These are phyloP conservation scores for Drosophila incognita DNA, from an alignment of 2,888 invertebrate genomes.

Conservation along the genomic window DNA sequence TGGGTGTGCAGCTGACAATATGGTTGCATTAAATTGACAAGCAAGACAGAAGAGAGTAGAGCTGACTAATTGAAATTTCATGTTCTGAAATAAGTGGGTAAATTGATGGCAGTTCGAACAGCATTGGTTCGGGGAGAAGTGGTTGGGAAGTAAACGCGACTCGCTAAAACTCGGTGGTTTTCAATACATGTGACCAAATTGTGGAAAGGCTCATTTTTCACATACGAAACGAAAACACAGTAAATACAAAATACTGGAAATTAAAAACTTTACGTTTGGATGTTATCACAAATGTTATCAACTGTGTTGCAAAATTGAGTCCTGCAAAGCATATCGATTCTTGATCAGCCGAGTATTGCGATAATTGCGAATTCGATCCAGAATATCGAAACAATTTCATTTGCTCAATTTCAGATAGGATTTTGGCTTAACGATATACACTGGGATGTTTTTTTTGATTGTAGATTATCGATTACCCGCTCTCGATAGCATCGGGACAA, in stretches of 20 bases:
- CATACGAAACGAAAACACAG: too few relatives aligned
- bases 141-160: slow-evolving; percentile 6
- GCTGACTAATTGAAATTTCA: slow-evolving; percentile 82
- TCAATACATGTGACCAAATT: not conserved
- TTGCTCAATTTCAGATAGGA: not conserved
- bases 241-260: not conserved
- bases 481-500: too few relatives aligned
- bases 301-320: not conserved
- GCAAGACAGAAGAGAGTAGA: slow-evolving; percentile 74
- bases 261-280: not conserved
- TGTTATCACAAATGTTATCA: too few relatives aligned
- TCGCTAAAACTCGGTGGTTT: slow-evolving; percentile 38
- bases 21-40: slow-evolving; percentile 79
- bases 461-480: too few relatives aligned
- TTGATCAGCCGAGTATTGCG: not conserved
- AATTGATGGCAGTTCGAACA: slow-evolving; percentile 22
- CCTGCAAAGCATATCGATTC: not conserved
- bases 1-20: slow-evolving; percentile 47
- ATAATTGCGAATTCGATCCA: not conserved
- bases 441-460: too few relatives aligned
- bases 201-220: not conserved
- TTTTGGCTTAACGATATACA: too few relatives aligned
- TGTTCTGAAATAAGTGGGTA: slow-evolving; percentile 76
- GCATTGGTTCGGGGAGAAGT: not conserved
- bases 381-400: not conserved